phyloP scores from a whole-genome alignment of 2,888 invertebrate species.

The Hofmannophila pseudospretella region DNA sequence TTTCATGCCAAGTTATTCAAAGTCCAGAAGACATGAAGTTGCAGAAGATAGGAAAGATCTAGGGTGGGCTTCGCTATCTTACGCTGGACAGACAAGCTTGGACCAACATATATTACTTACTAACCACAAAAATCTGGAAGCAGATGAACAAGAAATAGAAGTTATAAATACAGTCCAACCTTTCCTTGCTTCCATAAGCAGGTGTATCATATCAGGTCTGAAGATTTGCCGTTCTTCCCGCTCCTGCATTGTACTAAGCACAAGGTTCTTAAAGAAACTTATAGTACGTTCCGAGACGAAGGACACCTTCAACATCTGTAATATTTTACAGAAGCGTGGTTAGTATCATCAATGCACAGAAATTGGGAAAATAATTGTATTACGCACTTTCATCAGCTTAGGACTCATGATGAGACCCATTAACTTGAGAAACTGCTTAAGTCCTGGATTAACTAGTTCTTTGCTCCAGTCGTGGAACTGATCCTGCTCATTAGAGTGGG shows the following conservation, averaged over 20 bases:
- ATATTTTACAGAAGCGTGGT: background rate
- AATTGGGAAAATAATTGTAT: background rate
- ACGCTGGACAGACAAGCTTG: too few relatives aligned
- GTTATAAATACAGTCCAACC: too few relatives aligned
- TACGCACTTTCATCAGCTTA: constrained; percentile 19
- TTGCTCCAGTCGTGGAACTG: constrained; percentile 73
- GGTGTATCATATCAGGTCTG: constrained; percentile 73
- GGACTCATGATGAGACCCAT: constrained; percentile 18
- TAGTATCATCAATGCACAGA: too few relatives aligned
- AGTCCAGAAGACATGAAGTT: too few relatives aligned
- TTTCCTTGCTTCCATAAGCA: constrained; percentile 73
- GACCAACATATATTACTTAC: too few relatives aligned
- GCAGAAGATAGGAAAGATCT: too few relatives aligned
- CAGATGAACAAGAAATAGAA: too few relatives aligned
- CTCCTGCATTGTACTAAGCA: constrained; percentile 49
- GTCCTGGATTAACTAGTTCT: constrained; percentile 35
- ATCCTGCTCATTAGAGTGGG: constrained; percentile 64
- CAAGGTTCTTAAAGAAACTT: constrained; percentile 48
- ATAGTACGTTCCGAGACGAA: constrained; percentile 26
- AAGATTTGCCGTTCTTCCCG: constrained; percentile 48
- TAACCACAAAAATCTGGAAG: too few relatives aligned
- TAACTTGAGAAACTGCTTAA: constrained; percentile 20
- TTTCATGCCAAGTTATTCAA: too few relatives aligned
- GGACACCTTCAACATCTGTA: constrained; percentile 27
- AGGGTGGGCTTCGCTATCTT: too few relatives aligned